Evolutionary conservation across 2,113 vertebrate genomes (phyloP), one percentile per base, ranked within the genome.

Genomic region (Callopanchax toddi): DNA sequence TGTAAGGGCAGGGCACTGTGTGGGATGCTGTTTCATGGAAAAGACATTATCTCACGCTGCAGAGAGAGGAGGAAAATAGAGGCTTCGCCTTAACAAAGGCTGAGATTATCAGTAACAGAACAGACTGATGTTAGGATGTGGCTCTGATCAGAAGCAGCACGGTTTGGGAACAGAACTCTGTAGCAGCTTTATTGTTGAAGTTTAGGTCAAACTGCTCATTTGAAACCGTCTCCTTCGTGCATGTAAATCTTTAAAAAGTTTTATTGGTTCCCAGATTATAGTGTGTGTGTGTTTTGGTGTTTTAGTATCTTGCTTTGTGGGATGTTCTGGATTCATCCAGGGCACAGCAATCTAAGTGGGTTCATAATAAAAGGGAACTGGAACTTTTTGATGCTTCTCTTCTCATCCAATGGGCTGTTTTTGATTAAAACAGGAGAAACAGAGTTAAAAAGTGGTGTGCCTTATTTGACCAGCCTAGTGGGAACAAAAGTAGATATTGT

Each of bases 31-130:
- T 25, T 46, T 70, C 53, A 48, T 71, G 81, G 81, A 84, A 87
- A 88, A 83, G 10, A 76, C 74, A 87, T 85, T 65, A 71, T 70
- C 43, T 73, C 66, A n/a, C n/a, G n/a, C n/a, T n/a, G n/a, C 76
- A 9, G 52, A 56, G 55, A 5, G 21, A 20, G 42, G 42, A 39
- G 52, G 17, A 18, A 20, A 29, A 11, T 11, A 32, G 65, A 65
- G 36, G 34, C 64, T 62, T 74, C 13, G 57, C 57, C 66, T 71
- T 60, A 18, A 22, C 42, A 1, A 8, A 44, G 5, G 18, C 54
- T 36, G 44, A 53, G 51, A 73, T 74, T 13, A 68, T 43, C 51
- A 39, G 40, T 39, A 45, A 44, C 2, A 1, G 67, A 63, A 66
- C 49, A 67, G 17, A 60, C n/a, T n/a, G 37, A 64, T 43, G 44